Base-by-base conservation (phyloP, 2,797 vertebrate species). In the Phylloscopus collybita region DNA sequence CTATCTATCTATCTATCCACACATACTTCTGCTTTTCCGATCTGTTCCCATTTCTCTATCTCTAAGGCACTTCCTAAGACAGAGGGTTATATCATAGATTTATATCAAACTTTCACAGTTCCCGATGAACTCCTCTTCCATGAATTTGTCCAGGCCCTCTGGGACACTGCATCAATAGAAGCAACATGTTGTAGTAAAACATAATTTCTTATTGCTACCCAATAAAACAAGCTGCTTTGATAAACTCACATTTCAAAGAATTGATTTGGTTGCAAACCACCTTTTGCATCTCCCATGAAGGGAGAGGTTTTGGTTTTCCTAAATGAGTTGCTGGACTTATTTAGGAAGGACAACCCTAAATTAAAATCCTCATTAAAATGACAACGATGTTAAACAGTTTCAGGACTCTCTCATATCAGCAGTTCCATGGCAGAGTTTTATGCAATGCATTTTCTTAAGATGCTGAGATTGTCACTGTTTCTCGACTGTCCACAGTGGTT, bases 321-420 rank as follows among this genome's bases (percentile, higher is more conserved):
- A 16, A 82, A 60, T 38, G 8, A 57, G 16, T 74, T 3, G 3
- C 44, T 74, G 27, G 42, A 64, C 13, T 88, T 65, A 38, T 4
- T 36, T 44, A 49, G 26, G 26, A 84, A 38, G 23, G 23, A 7
- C 51, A 70, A 49, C 12, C 4, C 5, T 47, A 75, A 12, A 8
- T 79, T 92, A 75, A 12, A 8, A 74, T 92, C 69, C 34, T 47
- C n/a, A 36, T 49, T 57, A 56, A 88, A 86, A 65, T 15, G 3
- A 61, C 17, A 60, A 57, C 38, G 17, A 0, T 5, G 17, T 0
- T 2, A 40, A 47, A 51, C 9, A n/a, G 49, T 70, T 80, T 18
- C 16, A 27, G 22, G 21, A 13, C 12, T 57, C 19, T n/a, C n/a
- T 57, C 4, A 2, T 49, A 40, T 54, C 17, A 66, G 10, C 6